Evolutionary conservation across 2,113 vertebrate genomes (phyloP).

Genomic region (Daboia siamensis): DNA sequence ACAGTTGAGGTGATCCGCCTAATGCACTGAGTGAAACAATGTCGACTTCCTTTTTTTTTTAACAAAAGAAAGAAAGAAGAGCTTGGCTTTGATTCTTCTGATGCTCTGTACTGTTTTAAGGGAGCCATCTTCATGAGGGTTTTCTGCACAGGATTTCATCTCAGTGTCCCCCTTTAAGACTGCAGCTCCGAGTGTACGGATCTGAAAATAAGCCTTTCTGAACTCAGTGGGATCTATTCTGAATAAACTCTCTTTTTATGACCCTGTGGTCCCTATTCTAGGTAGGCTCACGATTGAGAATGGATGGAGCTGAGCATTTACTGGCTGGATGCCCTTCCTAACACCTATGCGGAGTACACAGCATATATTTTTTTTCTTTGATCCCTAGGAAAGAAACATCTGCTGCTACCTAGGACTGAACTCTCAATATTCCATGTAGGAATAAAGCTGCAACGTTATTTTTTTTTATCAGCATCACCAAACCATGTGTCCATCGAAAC

Average conservation of each 20-base stretch:
- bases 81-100: background rate
- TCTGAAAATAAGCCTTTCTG: background rate
- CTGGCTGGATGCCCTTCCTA: background rate
- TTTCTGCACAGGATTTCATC: background rate
- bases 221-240: background rate
- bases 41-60: background rate
- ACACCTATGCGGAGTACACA: background rate
- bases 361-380: background rate
- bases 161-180: background rate
- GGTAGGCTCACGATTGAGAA: background rate
- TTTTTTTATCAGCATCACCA: background rate
- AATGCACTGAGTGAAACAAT: slow-evolving; percentile 11
- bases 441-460: background rate
- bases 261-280: background rate
- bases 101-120: background rate
- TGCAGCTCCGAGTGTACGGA: background rate
- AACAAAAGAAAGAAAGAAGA: background rate
- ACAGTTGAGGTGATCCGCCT: slow-evolving; percentile 9
- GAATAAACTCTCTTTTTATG: background rate
- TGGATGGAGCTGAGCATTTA: background rate
- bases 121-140: background rate
- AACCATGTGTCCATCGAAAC: background rate
- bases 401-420: background rate
- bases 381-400: background rate
- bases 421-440: background rate